Conservation (phyloP, 1,140 invertebrate genomes). For the Penaeus indicus region DNA sequence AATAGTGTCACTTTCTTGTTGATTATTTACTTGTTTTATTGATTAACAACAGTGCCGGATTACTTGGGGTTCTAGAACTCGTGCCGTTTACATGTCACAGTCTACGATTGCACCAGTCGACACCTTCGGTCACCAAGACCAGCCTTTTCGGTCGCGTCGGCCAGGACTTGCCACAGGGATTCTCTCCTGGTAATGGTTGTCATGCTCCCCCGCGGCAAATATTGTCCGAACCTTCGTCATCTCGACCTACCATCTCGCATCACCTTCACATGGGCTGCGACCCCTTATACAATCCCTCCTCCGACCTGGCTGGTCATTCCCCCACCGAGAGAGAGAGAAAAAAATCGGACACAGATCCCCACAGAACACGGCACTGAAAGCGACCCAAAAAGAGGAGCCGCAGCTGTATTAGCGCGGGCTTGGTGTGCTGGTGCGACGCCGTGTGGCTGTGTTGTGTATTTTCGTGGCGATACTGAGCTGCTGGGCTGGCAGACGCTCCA, state of each 20-base stretch:
- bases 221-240: constrained; percentile 39
- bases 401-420: too few species aligned
- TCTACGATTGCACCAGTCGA: constrained; percentile 1
- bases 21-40: too few species aligned
- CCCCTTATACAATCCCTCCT: constrained; percentile 15
- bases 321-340: not conserved
- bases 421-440: too few species aligned
- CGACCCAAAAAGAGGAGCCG: too few species aligned
- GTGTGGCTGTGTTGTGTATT: too few species aligned
- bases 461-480: too few species aligned
- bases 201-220: constrained; percentile 37
- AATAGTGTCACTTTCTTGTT: too few species aligned
- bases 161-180: not conserved
- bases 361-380: too few species aligned
- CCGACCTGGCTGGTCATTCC: constrained; percentile 27
- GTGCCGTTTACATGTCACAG: too few species aligned
- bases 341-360: constrained; percentile 8
- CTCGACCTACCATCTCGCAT: constrained; percentile 46
- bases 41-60: too few species aligned
- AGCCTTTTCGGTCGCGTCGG: constrained; percentile 1
- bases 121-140: not conserved
- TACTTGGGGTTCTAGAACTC: too few species aligned
- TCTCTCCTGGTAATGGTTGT: constrained; percentile 40
- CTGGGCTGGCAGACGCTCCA: too few species aligned
- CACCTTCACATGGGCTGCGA: constrained; percentile 20